phyloP scores from a whole-genome alignment of 2,888 invertebrate genomes.

The Cephonodes hylas region DNA sequence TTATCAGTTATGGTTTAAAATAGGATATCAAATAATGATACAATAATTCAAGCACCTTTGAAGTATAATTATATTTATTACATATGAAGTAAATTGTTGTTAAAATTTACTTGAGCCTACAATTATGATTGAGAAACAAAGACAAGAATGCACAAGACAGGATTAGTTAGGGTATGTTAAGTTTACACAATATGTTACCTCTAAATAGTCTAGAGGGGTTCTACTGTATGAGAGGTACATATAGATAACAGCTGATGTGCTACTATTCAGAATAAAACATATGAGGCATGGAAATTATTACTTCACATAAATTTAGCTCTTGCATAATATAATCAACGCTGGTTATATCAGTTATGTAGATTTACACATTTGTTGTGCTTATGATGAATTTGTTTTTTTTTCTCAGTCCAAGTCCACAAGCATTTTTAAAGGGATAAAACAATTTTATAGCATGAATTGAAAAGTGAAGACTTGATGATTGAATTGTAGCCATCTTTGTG shows the following conservation, averaged over 20 bases:
- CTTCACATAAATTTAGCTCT: conserved; percentile 25
- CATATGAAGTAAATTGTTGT: too few relatives aligned
- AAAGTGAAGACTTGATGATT: background rate
- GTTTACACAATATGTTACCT: background rate
- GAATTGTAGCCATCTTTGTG: background rate
- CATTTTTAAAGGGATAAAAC: background rate
- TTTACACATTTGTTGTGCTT: conserved; percentile 60
- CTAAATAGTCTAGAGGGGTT: conserved; percentile 40
- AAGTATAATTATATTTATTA: too few relatives aligned
- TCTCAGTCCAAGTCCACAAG: conserved; percentile 16
- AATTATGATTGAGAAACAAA: too few relatives aligned
- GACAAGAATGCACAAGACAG: background rate
- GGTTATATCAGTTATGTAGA: conserved; percentile 52
- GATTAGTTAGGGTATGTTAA: background rate
- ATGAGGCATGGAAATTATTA: conserved; percentile 67
- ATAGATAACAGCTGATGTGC: conserved; percentile 62
- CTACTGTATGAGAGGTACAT: conserved; percentile 39
- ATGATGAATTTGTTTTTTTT: conserved; percentile 34
- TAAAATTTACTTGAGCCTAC: too few relatives aligned
- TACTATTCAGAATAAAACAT: conserved; percentile 48
- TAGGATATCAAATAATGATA: too few relatives aligned
- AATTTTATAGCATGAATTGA: background rate
- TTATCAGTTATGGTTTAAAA: too few relatives aligned
- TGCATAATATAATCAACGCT: conserved; percentile 30
- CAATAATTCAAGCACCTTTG: too few relatives aligned